Conservation (phyloP, 1,140 invertebrate species). For the Scaptomyza pallida region DNA sequence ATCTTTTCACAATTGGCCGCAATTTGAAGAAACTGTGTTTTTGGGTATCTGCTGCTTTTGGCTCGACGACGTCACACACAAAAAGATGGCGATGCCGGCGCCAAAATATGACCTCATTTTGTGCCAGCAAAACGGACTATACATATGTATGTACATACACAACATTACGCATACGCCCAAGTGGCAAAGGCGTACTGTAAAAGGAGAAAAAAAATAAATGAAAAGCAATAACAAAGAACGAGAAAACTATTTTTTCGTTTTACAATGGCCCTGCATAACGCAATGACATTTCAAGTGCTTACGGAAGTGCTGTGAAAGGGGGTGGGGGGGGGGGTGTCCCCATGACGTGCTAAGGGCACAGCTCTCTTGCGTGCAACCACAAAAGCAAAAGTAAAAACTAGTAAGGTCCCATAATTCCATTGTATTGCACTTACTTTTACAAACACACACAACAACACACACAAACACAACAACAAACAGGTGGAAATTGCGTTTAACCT, state of each 20-base stretch:
- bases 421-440: constrained; percentile 35
- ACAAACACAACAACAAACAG: too few relatives aligned
- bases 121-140: constrained; percentile 2
- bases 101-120: constrained; percentile 77
- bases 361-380: constrained; percentile 22
- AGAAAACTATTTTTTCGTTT: background rate
- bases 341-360: constrained; percentile 7
- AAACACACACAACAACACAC: background rate
- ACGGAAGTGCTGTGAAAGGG: constrained; percentile 3
- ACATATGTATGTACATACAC: background rate
- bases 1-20: background rate
- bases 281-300: constrained; percentile 66
- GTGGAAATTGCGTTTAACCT: constrained; percentile 48
- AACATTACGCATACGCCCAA: constrained; percentile 48
- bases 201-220: background rate
- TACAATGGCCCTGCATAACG: constrained; percentile 33
- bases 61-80: background rate
- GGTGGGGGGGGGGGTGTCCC: background rate
- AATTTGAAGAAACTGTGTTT: constrained; percentile 21
- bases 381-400: constrained; percentile 3
- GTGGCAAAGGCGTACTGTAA: constrained; percentile 12
- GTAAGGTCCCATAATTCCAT: constrained; percentile 38
- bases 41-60: background rate
- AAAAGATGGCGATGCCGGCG: constrained; percentile 56
- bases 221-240: constrained; percentile 16